Evolutionary conservation across 1,140 invertebrate genomes (phyloP).

Genomic region (Listronotus bonariensis): DNA sequence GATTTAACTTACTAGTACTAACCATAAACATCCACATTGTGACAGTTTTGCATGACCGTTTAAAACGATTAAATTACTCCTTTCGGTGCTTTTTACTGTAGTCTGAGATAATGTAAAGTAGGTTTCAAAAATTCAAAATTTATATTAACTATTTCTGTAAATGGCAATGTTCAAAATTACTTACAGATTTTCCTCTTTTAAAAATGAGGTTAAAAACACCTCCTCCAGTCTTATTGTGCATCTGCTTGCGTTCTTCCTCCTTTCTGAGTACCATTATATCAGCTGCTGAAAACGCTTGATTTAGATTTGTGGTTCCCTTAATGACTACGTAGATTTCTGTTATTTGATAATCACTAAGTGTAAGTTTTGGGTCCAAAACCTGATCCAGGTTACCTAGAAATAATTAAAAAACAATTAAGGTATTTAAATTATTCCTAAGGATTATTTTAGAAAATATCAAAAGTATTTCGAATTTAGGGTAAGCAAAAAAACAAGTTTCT

Average conservation of each 20-base stretch:
- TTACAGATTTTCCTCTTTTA: slow-evolving; percentile 53
- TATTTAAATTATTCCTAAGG: no score
- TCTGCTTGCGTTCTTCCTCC: slow-evolving; percentile 61
- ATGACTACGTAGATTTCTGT: slow-evolving; percentile 68
- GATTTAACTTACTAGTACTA: no score
- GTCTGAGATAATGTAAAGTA: no score
- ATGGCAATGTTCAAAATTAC: slow-evolving; percentile 11
- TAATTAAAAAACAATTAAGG: no score
- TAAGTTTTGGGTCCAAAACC: slow-evolving; percentile 61
- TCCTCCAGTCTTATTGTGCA: slow-evolving; percentile 57
- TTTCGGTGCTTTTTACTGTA: no score
- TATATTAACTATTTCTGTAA: not conserved
- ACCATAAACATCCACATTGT: no score
- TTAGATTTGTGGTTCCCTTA: slow-evolving; percentile 58
- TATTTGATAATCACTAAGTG: slow-evolving; percentile 68
- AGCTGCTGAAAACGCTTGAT: slow-evolving; percentile 63
- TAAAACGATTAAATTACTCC: no score
- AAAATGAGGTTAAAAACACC: slow-evolving; percentile 63
- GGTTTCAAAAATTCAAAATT: no score
- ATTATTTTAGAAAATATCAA: no score
- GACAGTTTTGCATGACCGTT: no score
- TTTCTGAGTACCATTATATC: slow-evolving; percentile 68
- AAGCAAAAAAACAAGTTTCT: no score
- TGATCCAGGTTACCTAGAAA: slow-evolving; percentile 67
- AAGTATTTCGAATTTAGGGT: no score